phyloP scores from a whole-genome alignment of 2,113 vertebrate species.

The Aegypius monachus region DNA sequence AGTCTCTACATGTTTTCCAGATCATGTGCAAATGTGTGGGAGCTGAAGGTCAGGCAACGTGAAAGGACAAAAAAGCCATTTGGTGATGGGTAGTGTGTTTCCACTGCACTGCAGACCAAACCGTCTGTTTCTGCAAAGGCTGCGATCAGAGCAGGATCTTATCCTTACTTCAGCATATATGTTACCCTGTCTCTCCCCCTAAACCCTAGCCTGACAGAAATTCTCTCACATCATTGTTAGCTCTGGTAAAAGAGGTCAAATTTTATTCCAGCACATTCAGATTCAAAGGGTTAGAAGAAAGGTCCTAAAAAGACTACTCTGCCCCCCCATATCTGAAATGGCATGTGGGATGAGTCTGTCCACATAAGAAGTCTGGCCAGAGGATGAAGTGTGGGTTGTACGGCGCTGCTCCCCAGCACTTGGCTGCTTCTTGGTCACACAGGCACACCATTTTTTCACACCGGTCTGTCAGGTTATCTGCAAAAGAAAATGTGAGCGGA shows the following conservation, averaged over 20 bases:
- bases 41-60: not conserved
- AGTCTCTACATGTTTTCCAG: not conserved
- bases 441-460: conserved; percentile 86
- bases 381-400: conserved; percentile 76
- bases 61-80: not conserved
- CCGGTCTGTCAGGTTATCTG: conserved; percentile 79
- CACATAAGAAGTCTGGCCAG: conserved; percentile 84
- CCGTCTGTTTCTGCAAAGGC: not conserved
- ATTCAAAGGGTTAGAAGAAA: not conserved
- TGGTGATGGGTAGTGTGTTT: not conserved
- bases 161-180: not conserved
- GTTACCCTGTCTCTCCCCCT: not conserved
- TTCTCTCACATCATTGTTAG: not conserved
- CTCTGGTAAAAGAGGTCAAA: not conserved
- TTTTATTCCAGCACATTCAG: conserved; percentile 29
- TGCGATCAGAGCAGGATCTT: not conserved
- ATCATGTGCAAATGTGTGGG: not conserved
- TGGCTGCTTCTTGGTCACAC: conserved; percentile 84
- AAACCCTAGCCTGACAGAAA: not conserved
- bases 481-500: conserved; percentile 46
- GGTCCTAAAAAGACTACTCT: not conserved
- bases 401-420: conserved; percentile 77
- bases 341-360: conserved; percentile 76
- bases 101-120: not conserved
- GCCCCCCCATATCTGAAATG: not conserved